Evolutionary conservation across 2,797 vertebrate species (phyloP).

Genomic region (Lutjanus argentimaculatus): DNA sequence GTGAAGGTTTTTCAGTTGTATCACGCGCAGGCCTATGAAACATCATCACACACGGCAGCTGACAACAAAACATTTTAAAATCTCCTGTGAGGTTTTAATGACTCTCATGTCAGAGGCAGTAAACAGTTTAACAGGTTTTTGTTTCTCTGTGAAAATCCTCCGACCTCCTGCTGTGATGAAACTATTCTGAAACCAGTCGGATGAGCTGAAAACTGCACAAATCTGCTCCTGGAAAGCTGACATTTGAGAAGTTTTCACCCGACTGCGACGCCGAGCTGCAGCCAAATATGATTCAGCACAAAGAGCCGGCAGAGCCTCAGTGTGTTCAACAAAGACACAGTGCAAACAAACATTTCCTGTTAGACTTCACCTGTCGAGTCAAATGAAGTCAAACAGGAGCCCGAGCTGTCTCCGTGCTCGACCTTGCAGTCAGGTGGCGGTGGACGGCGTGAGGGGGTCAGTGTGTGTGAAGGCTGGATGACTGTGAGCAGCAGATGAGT

Average conservation of each 20-base stretch:
- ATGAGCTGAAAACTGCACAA: background rate
- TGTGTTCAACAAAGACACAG: background rate
- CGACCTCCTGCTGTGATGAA: background rate
- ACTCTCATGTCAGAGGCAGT: background rate
- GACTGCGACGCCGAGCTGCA: background rate
- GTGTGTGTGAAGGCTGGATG: background rate
- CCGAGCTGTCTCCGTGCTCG: background rate
- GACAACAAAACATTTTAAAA: too few relatives aligned
- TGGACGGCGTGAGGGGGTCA: background rate
- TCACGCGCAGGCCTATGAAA: too few relatives aligned
- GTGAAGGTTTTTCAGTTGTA: too few relatives aligned
- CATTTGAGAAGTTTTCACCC: background rate
- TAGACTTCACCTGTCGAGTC: constrained; percentile 21
- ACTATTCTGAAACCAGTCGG: background rate
- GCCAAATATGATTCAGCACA: constrained; percentile 16
- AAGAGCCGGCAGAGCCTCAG: background rate
- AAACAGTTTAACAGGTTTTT: background rate
- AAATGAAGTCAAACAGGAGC: constrained; percentile 11
- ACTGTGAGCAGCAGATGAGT: constrained; percentile 42
- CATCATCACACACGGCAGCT: too few relatives aligned
- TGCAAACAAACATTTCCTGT: constrained; percentile 37
- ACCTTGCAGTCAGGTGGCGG: constrained; percentile 19
- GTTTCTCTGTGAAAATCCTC: background rate
- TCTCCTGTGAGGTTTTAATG: background rate
- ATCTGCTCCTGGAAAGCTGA: constrained; percentile 10